Percentiles rank a stretch among this genome's conserved stretches.
Evolutionary conservation across 2,888 invertebrate species (phyloP).

Genomic region (Phaonia tiefii): DNA sequence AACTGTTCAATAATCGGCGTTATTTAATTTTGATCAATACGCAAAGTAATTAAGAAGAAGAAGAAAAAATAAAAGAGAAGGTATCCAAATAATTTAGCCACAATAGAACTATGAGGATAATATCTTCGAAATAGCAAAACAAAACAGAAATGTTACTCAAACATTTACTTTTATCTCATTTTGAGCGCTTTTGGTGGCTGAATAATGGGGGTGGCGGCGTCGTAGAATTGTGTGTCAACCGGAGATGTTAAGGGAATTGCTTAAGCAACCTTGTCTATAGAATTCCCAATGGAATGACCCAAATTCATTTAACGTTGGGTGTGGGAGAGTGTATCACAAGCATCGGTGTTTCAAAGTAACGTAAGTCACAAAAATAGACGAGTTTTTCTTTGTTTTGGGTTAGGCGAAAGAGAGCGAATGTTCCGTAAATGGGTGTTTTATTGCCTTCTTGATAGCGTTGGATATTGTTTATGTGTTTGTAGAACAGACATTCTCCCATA

Average conservation of each 20-base stretch:
- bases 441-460: slow-evolving; percentile 25
- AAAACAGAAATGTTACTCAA: slow-evolving; percentile 13
- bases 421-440: slow-evolving; percentile 44
- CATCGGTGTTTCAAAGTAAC: slow-evolving; percentile 5
- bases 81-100: not conserved
- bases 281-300: slow-evolving; percentile 80
- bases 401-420: slow-evolving; percentile 23
- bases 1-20: slow-evolving; percentile 45
- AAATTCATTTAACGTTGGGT: slow-evolving; percentile 70
- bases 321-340: slow-evolving; percentile 18
- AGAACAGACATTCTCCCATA: slow-evolving; percentile 5
- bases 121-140: slow-evolving; percentile 9
- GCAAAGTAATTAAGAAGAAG: slow-evolving; percentile 1
- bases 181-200: not conserved
- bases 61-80: not conserved
- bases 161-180: not conserved
- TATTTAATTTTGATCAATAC: slow-evolving; percentile 33
- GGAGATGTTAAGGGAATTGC: not conserved
- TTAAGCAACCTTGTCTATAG: slow-evolving; percentile 59
- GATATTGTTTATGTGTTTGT: slow-evolving; percentile 36
- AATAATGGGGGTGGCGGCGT: not conserved
- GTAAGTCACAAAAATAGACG: slow-evolving; percentile 19
- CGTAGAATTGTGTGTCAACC: slow-evolving; percentile 28
- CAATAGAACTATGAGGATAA: not conserved
- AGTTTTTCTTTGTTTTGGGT: slow-evolving; percentile 17